Evolutionary conservation across 2,797 vertebrate species (phyloP).

Genomic region (Cottoperca gobio): DNA sequence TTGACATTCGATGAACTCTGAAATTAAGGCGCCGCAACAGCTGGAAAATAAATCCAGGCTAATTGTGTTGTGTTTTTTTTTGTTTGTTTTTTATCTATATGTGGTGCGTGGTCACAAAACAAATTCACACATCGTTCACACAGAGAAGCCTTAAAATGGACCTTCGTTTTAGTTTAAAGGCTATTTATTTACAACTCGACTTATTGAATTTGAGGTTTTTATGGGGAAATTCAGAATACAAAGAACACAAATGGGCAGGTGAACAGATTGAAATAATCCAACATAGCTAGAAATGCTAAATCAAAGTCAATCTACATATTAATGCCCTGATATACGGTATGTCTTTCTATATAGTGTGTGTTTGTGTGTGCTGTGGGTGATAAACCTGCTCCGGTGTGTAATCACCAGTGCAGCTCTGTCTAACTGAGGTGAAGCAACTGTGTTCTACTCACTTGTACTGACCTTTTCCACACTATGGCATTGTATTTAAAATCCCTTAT

Average conservation of each 20-base stretch:
- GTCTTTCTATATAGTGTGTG: background rate
- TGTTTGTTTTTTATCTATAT: background rate
- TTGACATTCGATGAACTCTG: constrained; percentile 73
- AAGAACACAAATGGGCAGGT: background rate
- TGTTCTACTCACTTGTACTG: background rate
- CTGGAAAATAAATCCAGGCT: constrained; percentile 55
- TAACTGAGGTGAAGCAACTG: background rate
- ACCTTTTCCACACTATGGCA: background rate
- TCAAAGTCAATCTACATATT: background rate
- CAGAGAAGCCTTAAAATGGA: background rate
- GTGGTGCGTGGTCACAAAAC: constrained; percentile 23
- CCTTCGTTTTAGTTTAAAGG: constrained; percentile 6
- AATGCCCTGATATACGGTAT: background rate
- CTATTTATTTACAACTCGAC: background rate
- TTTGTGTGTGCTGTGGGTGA: constrained; percentile 11
- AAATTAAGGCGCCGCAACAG: constrained; percentile 58
- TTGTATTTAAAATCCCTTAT: constrained; percentile 8
- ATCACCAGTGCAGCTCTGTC: constrained; percentile 26
- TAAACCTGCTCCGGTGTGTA: constrained; percentile 33
- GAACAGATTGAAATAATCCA: background rate
- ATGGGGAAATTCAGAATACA: background rate
- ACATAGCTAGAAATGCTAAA: background rate
- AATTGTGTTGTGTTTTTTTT: constrained; percentile 44
- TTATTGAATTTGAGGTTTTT: background rate
- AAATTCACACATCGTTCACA: background rate